Evolutionary conservation across 2,888 invertebrate genomes (phyloP), one percentile per base, ranked within the genome.

Genomic region (Drosophila cognata): DNA sequence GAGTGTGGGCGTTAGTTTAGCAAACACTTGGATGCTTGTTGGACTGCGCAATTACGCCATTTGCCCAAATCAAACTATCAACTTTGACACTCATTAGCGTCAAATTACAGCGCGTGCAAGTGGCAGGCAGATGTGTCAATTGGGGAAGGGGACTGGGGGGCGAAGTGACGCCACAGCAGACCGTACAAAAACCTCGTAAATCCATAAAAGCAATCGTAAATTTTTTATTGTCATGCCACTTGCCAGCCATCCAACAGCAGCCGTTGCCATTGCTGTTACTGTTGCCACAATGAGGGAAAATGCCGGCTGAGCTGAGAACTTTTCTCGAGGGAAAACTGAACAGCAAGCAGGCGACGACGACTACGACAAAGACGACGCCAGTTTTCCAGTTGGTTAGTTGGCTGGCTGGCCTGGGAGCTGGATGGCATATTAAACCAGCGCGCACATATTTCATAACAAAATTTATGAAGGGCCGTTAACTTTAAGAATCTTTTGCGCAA

Each of bases 401-500:
- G 29, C 53, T 78, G 43, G 33, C 43, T 65, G 46, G 55, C 65
- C 66, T 81, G 80, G 61, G 63, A 77, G 76, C 77, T 77, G 83
- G 74, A 53, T 81, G 90, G 90, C 89, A 86, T 86, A 84, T 84
- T 89, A 88, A 84, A 82, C 83, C 83, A 79, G 83, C 73, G 89
- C 84, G 84, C 90, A 86, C 88, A 91, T 88, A 91, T 88, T 91
- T 91, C 91, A 88, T 88, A 91, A 91, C 73, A 91, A 88, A 88
- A 91, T 88, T 88, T 88, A 91, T 88, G 91, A 88, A 91, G 88
- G 91, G 86, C 90, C 91, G 90, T 91, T 88, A 91, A 91, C 90
- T 85, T 88, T 88, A 89, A 89, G 91, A 88, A 91, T 88, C 83
- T 91, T 91, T 88, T 82, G 73, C 82, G 82, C 90, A 91, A 91